phyloP scores from a whole-genome alignment of 2,113 vertebrate genomes.

The Lota lota region DNA sequence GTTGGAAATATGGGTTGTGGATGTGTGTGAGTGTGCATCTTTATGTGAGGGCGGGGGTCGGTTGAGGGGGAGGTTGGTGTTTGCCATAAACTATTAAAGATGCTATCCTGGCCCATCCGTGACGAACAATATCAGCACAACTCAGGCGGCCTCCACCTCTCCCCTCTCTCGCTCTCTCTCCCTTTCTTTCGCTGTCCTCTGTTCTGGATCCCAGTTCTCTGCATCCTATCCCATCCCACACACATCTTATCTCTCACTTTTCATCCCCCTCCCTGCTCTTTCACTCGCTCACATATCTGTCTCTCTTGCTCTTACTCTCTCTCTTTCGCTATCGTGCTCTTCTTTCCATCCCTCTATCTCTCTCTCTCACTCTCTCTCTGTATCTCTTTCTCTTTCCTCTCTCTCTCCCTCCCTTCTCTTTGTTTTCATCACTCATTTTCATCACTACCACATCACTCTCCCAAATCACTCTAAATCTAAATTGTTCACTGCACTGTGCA shows the following conservation, averaged over 20 bases:
- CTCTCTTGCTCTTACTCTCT: neutral
- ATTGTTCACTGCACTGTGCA: neutral
- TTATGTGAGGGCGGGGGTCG: neutral
- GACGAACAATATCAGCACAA: slow-evolving; percentile 29
- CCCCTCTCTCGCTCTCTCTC: neutral
- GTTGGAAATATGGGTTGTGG: slow-evolving; percentile 19
- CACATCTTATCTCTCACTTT: neutral
- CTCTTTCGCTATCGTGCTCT: neutral
- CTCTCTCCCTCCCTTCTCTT: too few relatives aligned
- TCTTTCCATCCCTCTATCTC: too few relatives aligned
- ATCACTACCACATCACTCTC: neutral
- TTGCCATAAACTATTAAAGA: slow-evolving; percentile 62
- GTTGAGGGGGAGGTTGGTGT: slow-evolving; percentile 17
- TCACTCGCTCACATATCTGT: neutral
- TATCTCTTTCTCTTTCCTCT: too few relatives aligned
- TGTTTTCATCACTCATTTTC: too few relatives aligned
- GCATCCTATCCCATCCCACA: neutral
- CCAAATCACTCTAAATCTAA: neutral
- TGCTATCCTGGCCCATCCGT: slow-evolving; percentile 39
- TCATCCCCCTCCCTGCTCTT: neutral
- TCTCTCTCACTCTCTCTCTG: too few relatives aligned
- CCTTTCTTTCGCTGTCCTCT: neutral
- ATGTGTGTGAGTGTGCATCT: too few relatives aligned
- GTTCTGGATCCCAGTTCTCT: neutral
- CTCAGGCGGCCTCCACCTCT: slow-evolving; percentile 13